Base-by-base conservation (phyloP, 2,888 invertebrate species). In the Physocephala rufipes region DNA sequence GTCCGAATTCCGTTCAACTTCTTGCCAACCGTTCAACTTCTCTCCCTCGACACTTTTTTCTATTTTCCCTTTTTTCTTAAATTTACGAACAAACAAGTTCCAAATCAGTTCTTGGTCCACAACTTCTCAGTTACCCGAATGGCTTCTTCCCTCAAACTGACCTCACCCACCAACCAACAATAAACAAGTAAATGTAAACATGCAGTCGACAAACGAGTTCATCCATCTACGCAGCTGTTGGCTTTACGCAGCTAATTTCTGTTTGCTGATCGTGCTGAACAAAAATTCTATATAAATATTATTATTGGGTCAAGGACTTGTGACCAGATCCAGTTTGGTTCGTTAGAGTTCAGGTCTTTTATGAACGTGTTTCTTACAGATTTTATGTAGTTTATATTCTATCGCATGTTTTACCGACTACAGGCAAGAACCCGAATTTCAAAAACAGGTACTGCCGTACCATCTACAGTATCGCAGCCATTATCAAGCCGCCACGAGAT, bases 221-320 rank as follows among this genome's bases (percentile, higher is more conserved):
- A 49, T 28, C 24, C 61, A 30, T 47, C 36, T 36, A 36, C 36
- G 36, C 47, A n/a, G 59, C 51, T 24, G 62, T 49, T 65, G 47
- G 59, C 53, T 49, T 16, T 63, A 65, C 70, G 71, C 64, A 49
- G 62, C 62, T 61, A 36, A 61, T 53, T 59, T 62, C 51, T 30
- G 19, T 51, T 66, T 59, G 71, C n/a, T n/a, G 51, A 61, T 51
- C 36, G 70, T n/a, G 55, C 64, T 21, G 58, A 74, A 72, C 71
- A n/a, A 70, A 73, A 70, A 74, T 71, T 63, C 67, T 67, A 68
- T 36, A 36, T 64, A 65, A n/a, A n/a, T n/a, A 81, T 79, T 80
- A 80, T 79, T 81, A 84, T 81, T 82, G 80, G 82, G 82, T 82
- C 82, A 82, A 82, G 82, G 82, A 82, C 82, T 83, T 78, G 79